Evolutionary conservation across 37 sponge, comb jelly and placozoan genomes (phyloP).

Genomic region (Tethya wilhelma): DNA sequence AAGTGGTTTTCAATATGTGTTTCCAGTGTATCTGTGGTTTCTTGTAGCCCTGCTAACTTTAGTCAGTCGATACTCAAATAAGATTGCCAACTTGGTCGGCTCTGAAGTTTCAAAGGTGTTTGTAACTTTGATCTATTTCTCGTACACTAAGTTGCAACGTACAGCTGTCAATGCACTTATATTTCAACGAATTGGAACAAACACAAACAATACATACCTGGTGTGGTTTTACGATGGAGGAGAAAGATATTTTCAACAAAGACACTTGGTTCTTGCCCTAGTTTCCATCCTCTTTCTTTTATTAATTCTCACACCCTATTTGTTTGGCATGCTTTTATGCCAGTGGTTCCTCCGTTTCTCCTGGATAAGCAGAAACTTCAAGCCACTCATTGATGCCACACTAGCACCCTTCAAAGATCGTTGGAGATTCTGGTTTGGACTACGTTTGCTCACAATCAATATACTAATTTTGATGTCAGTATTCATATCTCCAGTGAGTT

Average conservation of each 20-base stretch:
- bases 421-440: slow-evolving; percentile 27
- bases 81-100: not conserved
- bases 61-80: not conserved
- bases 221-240: slow-evolving; percentile 31
- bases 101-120: not conserved
- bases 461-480: not conserved
- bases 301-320: slow-evolving; percentile 1
- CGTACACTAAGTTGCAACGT: not conserved
- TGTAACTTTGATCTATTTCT: not conserved
- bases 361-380: not conserved
- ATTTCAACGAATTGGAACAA: not conserved
- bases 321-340: not conserved
- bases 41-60: not conserved
- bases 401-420: slow-evolving; percentile 18
- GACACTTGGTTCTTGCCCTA: not conserved
- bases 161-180: not conserved
- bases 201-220: not conserved
- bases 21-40: slow-evolving; percentile 2
- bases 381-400: slow-evolving; percentile 23
- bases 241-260: not conserved
- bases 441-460: not conserved
- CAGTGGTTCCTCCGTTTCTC: not conserved
- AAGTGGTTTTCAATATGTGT: slow-evolving; percentile 1
- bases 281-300: not conserved
- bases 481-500: not conserved